A percentile compares a stretch with the other conserved stretches of the same genome.
Conservation (phyloP, 2,113 vertebrate species). For the Notiomystis cincta region DNA sequence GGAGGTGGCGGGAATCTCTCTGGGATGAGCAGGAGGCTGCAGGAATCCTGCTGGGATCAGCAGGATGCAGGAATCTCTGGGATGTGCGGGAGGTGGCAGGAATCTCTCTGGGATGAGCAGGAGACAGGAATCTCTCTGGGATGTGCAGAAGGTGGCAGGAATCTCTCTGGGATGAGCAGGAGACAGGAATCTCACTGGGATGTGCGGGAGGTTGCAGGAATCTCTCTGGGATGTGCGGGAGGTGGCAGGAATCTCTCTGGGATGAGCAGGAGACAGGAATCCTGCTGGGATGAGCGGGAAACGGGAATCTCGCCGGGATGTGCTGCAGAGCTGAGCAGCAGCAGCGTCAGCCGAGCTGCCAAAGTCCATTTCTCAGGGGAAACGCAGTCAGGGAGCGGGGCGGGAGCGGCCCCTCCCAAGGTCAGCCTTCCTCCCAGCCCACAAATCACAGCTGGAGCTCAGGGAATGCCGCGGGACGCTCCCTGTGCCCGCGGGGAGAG, state of each 20-base stretch:
- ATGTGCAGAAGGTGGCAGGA: background rate
- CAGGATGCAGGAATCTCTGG: background rate
- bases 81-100: background rate
- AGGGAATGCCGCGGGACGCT: background rate
- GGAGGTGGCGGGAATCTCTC: background rate
- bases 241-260: accelerated
- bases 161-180: accelerated
- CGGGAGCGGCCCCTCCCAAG: background rate
- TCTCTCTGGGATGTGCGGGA: background rate
- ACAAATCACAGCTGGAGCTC: background rate
- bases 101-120: background rate
- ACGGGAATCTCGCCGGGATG: background rate
- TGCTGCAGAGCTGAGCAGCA: background rate
- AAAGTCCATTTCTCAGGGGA: background rate
- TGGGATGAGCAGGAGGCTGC: background rate
- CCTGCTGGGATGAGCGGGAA: accelerated
- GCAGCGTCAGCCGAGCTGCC: background rate
- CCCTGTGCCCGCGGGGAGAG: background rate
- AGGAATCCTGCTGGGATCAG: background rate
- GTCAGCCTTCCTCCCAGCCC: background rate
- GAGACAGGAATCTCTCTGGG: background rate
- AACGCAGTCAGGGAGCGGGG: background rate
- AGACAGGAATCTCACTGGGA: background rate
- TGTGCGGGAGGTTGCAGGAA: background rate
- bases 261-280: background rate